Conservation (phyloP, 1,140 invertebrate species). For the roundworm (Caenorhabditis elegans) region WBcel235 BX284606.5:7843501-7844000, state of each 20-base stretch:
- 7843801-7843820: background rate
- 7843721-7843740: background rate
- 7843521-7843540: no score
- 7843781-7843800: slow-evolving; percentile 20
- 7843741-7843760: slow-evolving; percentile 25
- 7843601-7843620: slow-evolving; percentile 30
- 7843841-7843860: slow-evolving; percentile 29
- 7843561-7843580: no score
- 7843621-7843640: slow-evolving; percentile 26
- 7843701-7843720: slow-evolving; percentile 21
- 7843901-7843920: slow-evolving; percentile 23
- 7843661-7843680: slow-evolving; percentile 27
- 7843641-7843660: slow-evolving; percentile 34
- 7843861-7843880: background rate
- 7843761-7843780: slow-evolving; percentile 21
- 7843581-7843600: background rate
- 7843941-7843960: slow-evolving; percentile 1
- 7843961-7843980: background rate
- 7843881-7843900: slow-evolving; percentile 24
- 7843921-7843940: background rate
- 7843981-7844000: no score
- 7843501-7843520: no score
- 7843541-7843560: no score
- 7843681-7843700: slow-evolving; percentile 22
- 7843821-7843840: slow-evolving; percentile 30